phyloP scores from a whole-genome alignment of 2,797 vertebrate species.

The Spheniscus humboldti region DNA sequence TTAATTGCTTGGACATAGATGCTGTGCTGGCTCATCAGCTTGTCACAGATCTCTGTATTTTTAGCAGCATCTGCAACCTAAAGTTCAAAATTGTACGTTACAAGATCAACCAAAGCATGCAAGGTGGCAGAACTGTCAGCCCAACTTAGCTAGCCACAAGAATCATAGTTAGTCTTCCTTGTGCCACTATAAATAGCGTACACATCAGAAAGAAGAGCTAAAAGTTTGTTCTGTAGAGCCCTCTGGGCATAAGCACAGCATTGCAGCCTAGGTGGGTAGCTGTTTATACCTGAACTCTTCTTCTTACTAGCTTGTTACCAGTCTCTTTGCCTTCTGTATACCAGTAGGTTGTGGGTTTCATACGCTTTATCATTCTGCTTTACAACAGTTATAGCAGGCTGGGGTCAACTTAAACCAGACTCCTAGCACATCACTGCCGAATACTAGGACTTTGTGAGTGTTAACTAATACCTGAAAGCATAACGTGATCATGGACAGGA shows the following conservation, averaged over 20 bases:
- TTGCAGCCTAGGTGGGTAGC: neutral
- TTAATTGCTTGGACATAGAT: conserved; percentile 98
- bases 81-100: neutral
- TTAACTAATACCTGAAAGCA: fast-evolving
- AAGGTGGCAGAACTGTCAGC: neutral
- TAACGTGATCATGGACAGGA: fast-evolving
- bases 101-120: neutral
- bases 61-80: conserved; percentile 93
- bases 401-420: neutral
- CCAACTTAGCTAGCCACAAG: neutral
- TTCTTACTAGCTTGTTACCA: neutral
- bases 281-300: neutral
- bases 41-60: conserved; percentile 90
- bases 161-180: neutral
- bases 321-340: neutral
- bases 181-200: neutral
- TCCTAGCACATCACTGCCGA: neutral
- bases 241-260: neutral
- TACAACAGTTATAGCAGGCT: neutral
- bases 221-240: neutral
- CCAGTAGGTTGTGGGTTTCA: neutral
- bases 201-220: neutral
- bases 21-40: conserved; percentile 90
- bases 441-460: neutral
- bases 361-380: neutral